Base-by-base conservation (phyloP, 2,113 vertebrate genomes). In the Gulo gulo region DNA sequence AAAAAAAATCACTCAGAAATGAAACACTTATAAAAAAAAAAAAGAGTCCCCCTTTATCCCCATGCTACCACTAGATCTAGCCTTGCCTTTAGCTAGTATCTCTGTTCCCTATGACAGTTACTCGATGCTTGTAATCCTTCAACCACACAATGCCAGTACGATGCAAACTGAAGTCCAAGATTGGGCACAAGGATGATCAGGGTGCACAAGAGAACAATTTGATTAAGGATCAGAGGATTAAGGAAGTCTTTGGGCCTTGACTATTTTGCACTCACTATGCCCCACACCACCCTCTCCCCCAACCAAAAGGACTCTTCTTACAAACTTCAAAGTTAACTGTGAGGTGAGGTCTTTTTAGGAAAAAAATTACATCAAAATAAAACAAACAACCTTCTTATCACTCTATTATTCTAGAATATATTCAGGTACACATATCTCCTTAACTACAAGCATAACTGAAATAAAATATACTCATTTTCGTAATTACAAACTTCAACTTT, bases 391-490 rank as follows among this genome's bases (percentile, higher is more conserved):
- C 7, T 59, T 67, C 26, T 65, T 86, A 45, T 88, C 61, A 26
- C 18, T 55, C 15, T 73, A 34, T 61, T 67, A 65, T 36, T 61
- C 52, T 83, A 2, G 34, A n/a, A 18, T 61, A 21, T 34, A 45
- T 87, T 87, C 80, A 61, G 45, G 29, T 89, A 76, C 42, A 76
- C n/a, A 39, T 52, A 52, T 11, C 61, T 2, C 11, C 63, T 97
- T 71, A 86, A 14, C 36, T 94, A 34, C 15, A 88, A 63, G 14
- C 52, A 52, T 82, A 81, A 84, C 7, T 24, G 34, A 94, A 91
- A 63, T 18, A 76, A 90, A 92, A 71, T 92, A 80, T 78, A 61
- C 3, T 69, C 63, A 52, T 73, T 97, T 96, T 79, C 29, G 34
- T 89, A 61, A 93, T 61, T 78, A 85, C 67, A 81, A 96, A 79